Evolutionary conservation across 2,113 vertebrate species (phyloP), one percentile per base, ranked within the genome.

Genomic region (Tragelaphus buxtoni): DNA sequence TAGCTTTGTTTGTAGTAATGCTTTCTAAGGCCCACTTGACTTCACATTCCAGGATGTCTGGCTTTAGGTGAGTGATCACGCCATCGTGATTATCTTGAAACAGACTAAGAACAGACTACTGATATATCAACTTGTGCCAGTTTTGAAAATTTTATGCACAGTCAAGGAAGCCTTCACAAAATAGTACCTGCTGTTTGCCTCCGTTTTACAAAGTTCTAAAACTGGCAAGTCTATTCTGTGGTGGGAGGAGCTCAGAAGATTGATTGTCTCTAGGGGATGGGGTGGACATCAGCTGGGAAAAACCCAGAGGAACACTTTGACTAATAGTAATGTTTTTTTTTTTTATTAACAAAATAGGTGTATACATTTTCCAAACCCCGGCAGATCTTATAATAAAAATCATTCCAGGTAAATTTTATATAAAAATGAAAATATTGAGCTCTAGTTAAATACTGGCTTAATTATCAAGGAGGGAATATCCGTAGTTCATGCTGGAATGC

Each of bases 141-240:
- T 63, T 39, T 81, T n/a, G n/a, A 2, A 77, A 47, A 13, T 81
- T 69, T 61, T 28, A 2, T 3, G 28, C 14, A 1, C 3, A 24
- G 28, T 3, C 11, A n/a, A 53, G 22, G 65, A 47, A 60, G 28
- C 28, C 45, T 74, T 26, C 30, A 30, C 30, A 14, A 13, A 79
- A 32, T 18, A 26, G 28, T 1, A 3, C 13, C 3, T 1, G 1
- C 5, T 18, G 2, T 35, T 0, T 28, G n/a, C 7, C 32, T 80
- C 16, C 11, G 1, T 86, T 16, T 24, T 32, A 1, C 13, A 26
- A 45, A 1, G 24, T 49, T 91, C 35, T 28, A 32, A 55, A 63
- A 24, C 4, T 7, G 45, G 30, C 17, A 20, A 2, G 10, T 74
- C 22, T 81, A 7, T 20, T 60, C 39, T 51, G 0, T 6, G 14